Evolutionary conservation across 2,888 invertebrate species (phyloP), one percentile per base, ranked within the genome.

Genomic region (Plebejus argus): DNA sequence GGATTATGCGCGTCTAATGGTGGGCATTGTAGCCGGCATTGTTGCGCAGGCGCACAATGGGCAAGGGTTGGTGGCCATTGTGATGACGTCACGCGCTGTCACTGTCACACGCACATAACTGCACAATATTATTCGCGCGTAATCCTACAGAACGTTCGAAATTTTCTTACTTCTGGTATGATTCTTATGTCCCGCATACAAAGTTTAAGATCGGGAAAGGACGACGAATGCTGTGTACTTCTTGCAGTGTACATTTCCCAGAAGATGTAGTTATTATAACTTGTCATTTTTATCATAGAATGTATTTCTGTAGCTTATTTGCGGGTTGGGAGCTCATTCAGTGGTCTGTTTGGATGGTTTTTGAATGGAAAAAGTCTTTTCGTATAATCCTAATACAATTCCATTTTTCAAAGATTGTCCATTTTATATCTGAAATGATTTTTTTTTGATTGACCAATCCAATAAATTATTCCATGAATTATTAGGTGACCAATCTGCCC

Each of bases 1-100:
- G 74, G 74, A 74, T 74, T 74, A 74, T 20, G 23, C 15, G 6
- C 28, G 20, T 74, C 74, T 74, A 74, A 74, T 74, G 49, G 74
- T 74, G 74, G 74, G 74, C 74, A 74, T 74, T 74, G 74, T 53
- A 18, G 15, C 28, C 53, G 15, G 28, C 49, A 23, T 23, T 66
- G 66, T 66, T 66, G 66, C 66, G 33, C 33, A 33, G 12, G 28
- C 28, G 66, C 66, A 66, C 66, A 33, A 66, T 28, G 66, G 61
- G 66, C 66, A 66, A 66, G 66, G 66, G 66, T 66, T 66, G 33
- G 28, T 18, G 66, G 66, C 66, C 66, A 66, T 66, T 66, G 66
- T 66, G 28, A 15, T 66, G 66, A 66, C 66, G 66, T 66, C 66
- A 66, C 66, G 66, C 28, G 66, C 66, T 66, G 66, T 66, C 61